Percentiles rank a stretch among this genome's conserved stretches.
Evolutionary conservation across 2,888 invertebrate species (phyloP).

Genomic region (Noctua janthina): DNA sequence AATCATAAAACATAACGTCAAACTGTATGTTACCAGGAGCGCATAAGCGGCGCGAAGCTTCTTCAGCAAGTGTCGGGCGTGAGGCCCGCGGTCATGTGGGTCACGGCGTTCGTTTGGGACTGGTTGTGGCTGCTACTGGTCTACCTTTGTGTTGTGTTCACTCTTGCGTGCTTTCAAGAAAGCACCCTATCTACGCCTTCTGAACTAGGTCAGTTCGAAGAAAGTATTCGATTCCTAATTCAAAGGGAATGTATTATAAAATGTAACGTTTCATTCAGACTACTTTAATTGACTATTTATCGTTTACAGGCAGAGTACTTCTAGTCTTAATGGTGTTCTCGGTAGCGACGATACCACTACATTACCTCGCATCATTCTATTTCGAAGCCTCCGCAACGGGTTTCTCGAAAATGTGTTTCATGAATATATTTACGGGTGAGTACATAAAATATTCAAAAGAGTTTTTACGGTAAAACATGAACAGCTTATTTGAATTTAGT

Average conservation of each 20-base stretch:
- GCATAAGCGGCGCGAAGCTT: slow-evolving; percentile 92
- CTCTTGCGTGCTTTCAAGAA: slow-evolving; percentile 92
- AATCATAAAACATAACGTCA: too few relatives aligned
- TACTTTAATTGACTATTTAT: not conserved
- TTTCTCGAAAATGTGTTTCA: slow-evolving; percentile 93
- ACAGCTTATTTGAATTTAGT: slow-evolving; percentile 39
- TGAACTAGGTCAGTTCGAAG: slow-evolving; percentile 87
- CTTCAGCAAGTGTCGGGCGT: slow-evolving; percentile 94
- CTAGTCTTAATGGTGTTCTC: slow-evolving; percentile 92
- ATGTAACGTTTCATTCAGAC: not conserved
- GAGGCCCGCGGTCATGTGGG: slow-evolving; percentile 93
- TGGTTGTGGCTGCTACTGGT: slow-evolving; percentile 91
- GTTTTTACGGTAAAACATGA: slow-evolving; percentile 29
- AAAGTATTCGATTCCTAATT: not conserved
- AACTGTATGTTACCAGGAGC: slow-evolving; percentile 89
- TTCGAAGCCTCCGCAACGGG: slow-evolving; percentile 94
- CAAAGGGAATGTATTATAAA: not conserved
- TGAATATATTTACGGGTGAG: slow-evolving; percentile 92
- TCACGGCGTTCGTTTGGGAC: slow-evolving; percentile 92
- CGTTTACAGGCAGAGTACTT: slow-evolving; percentile 90
- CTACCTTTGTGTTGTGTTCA: slow-evolving; percentile 89
- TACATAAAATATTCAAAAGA: slow-evolving; percentile 3
- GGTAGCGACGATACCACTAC: slow-evolving; percentile 93
- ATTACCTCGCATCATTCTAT: slow-evolving; percentile 93
- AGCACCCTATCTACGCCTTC: slow-evolving; percentile 89